phyloP scores from a whole-genome alignment of 2,113 vertebrate species.

The Geococcyx californianus region DNA sequence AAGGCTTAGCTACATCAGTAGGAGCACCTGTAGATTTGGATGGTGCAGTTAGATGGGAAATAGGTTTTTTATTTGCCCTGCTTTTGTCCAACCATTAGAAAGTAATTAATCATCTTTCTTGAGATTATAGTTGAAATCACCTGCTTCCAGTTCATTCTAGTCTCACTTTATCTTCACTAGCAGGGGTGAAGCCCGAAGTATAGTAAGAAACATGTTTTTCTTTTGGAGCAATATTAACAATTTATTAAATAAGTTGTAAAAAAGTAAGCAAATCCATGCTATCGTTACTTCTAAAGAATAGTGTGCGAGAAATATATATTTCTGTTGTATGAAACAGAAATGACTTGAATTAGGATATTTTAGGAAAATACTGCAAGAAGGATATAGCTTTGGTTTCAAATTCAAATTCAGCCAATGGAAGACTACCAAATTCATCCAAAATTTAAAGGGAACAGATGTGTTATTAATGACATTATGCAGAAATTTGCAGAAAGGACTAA shows the following conservation, averaged over 20 bases:
- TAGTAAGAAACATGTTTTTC: background rate
- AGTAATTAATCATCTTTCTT: constrained; percentile 42
- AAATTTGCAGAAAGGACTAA: background rate
- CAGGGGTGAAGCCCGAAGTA: constrained; percentile 18
- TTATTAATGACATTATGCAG: background rate
- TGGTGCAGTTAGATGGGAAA: constrained; percentile 6
- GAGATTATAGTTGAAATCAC: constrained; percentile 40
- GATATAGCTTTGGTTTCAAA: background rate
- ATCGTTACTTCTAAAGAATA: constrained; percentile 11
- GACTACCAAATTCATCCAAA: background rate
- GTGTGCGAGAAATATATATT: background rate
- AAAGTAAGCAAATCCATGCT: background rate
- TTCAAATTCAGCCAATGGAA: background rate
- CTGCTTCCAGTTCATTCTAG: constrained; percentile 49
- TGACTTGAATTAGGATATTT: background rate
- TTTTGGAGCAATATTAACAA: background rate
- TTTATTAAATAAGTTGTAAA: constrained; percentile 12
- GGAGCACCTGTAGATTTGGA: constrained; percentile 44
- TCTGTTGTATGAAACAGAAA: background rate
- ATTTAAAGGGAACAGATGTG: background rate
- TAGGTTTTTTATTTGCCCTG: constrained; percentile 29
- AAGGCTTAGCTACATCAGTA: background rate
- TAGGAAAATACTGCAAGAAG: background rate
- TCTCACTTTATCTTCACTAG: constrained; percentile 28
- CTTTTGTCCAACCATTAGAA: constrained; percentile 41